These are phyloP conservation scores for Resseliella maxima DNA, from an alignment of 2,888 invertebrate genomes.

Conservation along the genomic window DNA sequence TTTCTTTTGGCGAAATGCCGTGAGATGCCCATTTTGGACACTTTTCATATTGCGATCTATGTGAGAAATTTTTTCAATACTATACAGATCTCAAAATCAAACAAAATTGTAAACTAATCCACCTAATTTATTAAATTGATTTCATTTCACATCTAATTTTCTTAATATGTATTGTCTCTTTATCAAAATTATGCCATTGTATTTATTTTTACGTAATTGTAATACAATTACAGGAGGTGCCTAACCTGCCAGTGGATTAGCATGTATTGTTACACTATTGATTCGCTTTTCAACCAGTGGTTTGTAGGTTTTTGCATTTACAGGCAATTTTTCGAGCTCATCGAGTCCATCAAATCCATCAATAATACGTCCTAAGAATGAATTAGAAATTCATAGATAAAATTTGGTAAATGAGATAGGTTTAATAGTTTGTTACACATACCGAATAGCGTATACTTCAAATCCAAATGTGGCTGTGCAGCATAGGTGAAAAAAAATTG, in stretches of 20 bases:
- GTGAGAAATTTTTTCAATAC: too few relatives aligned
- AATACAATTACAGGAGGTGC: conserved; percentile 3
- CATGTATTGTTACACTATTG: conserved; percentile 93
- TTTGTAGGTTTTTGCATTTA: conserved; percentile 92
- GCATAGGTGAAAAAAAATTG: conserved; percentile 98
- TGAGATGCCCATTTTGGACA: too few relatives aligned
- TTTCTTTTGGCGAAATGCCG: too few relatives aligned
- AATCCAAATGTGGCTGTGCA: conserved; percentile 93
- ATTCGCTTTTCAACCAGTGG: conserved; percentile 90
- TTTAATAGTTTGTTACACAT: not conserved
- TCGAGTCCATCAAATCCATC: conserved; percentile 97
- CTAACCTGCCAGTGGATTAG: conserved; percentile 93
- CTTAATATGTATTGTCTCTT: too few relatives aligned
- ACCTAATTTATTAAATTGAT: too few relatives aligned
- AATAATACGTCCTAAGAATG: conserved; percentile 75
- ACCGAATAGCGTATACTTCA: conserved; percentile 96
- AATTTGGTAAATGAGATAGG: not conserved
- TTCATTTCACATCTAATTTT: too few relatives aligned
- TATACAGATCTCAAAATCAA: too few relatives aligned
- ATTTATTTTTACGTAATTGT: too few relatives aligned
- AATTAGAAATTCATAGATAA: not conserved
- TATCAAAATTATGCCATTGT: too few relatives aligned
- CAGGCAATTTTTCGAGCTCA: conserved; percentile 93
- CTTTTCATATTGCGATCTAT: too few relatives aligned
- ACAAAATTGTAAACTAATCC: too few relatives aligned